These are phyloP conservation scores for Prionace glauca DNA, from an alignment of 2,797 vertebrate species.

Conservation along the genomic window DNA sequence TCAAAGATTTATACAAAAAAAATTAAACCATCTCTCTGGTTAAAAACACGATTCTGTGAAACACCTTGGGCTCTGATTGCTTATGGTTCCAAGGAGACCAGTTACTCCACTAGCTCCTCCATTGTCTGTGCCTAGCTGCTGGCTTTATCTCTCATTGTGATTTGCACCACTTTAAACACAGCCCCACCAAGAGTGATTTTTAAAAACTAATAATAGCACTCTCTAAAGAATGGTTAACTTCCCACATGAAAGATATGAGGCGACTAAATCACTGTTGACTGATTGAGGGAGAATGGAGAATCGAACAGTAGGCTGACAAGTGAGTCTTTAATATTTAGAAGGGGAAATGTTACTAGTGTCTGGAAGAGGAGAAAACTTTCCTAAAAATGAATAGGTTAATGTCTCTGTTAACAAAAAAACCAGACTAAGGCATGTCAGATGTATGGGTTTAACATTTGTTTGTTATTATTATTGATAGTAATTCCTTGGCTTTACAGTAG, in stretches of 20 bases:
- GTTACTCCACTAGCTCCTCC: neutral
- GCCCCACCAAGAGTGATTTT: neutral
- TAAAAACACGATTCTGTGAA: neutral
- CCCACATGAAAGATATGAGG: neutral
- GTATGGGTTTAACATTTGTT: neutral
- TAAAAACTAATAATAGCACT: neutral
- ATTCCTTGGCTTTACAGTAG: neutral
- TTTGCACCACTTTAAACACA: neutral
- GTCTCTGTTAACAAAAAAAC: neutral
- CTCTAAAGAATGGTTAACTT: neutral
- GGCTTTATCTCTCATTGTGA: neutral
- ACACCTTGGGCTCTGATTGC: neutral
- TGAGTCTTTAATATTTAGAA: neutral
- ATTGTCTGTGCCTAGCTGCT: neutral
- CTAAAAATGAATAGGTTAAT: neutral
- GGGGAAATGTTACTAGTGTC: neutral
- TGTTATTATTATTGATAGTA: neutral
- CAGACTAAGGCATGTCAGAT: neutral
- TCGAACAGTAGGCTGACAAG: neutral
- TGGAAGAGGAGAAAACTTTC: neutral
- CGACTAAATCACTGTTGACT: neutral
- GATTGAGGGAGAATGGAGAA: neutral
- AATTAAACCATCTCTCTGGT: neutral
- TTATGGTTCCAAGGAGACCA: slow-evolving; percentile 24
- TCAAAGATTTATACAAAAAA: neutral